Percentiles rank a stretch among this genome's conserved stretches.
Evolutionary conservation across 2,888 invertebrate genomes (phyloP).

Genomic region (Schizotus pectinicornis): DNA sequence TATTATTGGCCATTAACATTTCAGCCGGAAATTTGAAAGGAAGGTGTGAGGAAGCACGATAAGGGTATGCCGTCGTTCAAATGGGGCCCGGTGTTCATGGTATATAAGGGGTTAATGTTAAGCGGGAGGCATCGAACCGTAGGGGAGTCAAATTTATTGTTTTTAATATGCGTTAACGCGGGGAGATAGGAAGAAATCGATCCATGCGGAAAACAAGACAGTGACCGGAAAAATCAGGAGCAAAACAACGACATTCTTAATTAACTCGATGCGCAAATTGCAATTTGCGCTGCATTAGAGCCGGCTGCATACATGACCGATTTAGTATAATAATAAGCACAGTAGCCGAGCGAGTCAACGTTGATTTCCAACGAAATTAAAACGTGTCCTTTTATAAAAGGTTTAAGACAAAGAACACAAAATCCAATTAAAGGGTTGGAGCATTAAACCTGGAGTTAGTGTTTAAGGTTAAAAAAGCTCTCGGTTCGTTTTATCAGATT

Average conservation of each 20-base stretch:
- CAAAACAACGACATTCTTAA: neutral
- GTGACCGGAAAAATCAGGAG: neutral
- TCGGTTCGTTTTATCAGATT: conserved; percentile 35
- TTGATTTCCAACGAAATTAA: conserved; percentile 29
- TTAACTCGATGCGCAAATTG: neutral
- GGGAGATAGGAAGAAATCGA: neutral
- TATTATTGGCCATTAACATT: conserved; percentile 52
- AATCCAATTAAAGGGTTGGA: conserved; percentile 41
- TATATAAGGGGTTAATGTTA: conserved; percentile 28
- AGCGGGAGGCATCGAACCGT: conserved; percentile 16
- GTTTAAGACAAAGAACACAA: conserved; percentile 31
- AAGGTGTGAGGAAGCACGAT: conserved; percentile 43
- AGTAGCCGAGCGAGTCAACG: neutral
- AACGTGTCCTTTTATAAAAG: conserved; percentile 24
- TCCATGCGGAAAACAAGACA: neutral
- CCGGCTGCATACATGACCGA: neutral
- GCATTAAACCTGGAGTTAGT: conserved; percentile 37
- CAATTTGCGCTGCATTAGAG: neutral
- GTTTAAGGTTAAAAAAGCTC: conserved; percentile 35
- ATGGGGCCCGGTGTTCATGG: conserved; percentile 22
- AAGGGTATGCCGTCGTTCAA: conserved; percentile 32
- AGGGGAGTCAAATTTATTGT: conserved; percentile 29
- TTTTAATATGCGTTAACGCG: conserved; percentile 17
- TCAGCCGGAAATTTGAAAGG: conserved; percentile 53
- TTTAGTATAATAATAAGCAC: neutral